Evolutionary conservation across 2,888 invertebrate species (phyloP).

Genomic region (Stratiomys singularior): DNA sequence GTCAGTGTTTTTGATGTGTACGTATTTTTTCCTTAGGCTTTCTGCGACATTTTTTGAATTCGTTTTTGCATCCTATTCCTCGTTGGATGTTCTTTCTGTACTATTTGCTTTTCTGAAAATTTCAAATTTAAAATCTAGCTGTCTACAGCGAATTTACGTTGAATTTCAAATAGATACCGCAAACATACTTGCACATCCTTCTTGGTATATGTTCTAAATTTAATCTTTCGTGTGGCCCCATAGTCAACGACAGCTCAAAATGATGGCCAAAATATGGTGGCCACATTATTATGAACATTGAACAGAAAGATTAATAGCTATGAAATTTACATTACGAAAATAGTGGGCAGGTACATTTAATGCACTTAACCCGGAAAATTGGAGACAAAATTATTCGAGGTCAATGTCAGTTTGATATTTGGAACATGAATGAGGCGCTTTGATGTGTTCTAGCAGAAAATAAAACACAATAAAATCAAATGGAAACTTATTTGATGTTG

Average conservation of each 20-base stretch:
- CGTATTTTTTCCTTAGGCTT: too few species aligned
- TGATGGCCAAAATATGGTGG: conserved; percentile 27
- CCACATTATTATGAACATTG: conserved; percentile 30
- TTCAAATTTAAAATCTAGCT: conserved; percentile 24
- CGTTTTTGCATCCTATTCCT: background rate
- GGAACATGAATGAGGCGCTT: too few species aligned
- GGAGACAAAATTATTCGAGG: background rate
- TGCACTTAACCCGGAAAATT: conserved; percentile 1
- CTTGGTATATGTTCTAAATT: conserved; percentile 24
- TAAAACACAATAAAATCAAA: too few species aligned
- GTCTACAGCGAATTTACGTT: background rate
- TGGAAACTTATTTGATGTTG: too few species aligned
- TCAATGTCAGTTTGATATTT: conserved; percentile 9
- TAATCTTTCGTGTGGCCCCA: conserved; percentile 37
- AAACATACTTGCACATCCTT: too few species aligned
- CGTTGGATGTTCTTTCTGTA: background rate
- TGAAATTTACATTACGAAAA: background rate
- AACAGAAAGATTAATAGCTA: conserved; percentile 26
- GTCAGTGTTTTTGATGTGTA: background rate
- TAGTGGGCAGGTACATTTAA: background rate
- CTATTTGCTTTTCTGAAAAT: conserved; percentile 26
- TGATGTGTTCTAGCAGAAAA: too few species aligned
- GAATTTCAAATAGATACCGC: too few species aligned
- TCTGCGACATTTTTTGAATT: too few species aligned
- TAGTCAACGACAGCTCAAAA: background rate